A percentile compares a stretch with the other conserved stretches of the same genome.
Conservation (phyloP, 2,888 invertebrate species). For the Campoplex capitator region DNA sequence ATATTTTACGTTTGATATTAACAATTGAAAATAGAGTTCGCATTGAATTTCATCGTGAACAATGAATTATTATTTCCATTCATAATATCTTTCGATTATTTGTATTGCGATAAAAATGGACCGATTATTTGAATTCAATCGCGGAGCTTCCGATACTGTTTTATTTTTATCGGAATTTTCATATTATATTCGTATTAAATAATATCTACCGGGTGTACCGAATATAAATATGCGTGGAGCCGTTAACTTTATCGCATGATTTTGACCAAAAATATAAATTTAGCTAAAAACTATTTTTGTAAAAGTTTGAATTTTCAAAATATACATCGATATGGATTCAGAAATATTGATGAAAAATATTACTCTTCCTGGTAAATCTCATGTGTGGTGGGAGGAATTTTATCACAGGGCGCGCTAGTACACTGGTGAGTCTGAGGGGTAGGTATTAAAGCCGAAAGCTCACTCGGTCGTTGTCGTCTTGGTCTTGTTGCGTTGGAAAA, state of each 20-base stretch:
- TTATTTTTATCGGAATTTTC: no score
- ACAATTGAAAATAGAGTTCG: not conserved
- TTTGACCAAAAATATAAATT: no score
- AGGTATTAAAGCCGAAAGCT: constrained; percentile 57
- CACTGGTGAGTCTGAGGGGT: constrained; percentile 14
- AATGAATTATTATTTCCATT: not conserved
- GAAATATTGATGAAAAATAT: not conserved
- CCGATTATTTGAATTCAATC: no score
- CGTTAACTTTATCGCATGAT: no score
- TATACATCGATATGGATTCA: not conserved
- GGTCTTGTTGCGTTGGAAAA: constrained; percentile 52
- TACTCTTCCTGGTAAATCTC: constrained; percentile 15
- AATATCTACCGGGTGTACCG: no score
- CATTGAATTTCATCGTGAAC: not conserved
- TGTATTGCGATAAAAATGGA: not conserved
- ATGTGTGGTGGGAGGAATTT: constrained; percentile 28
- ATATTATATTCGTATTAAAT: no score
- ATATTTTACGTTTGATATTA: not conserved
- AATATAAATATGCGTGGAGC: no score
- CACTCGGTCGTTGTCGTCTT: constrained; percentile 33
- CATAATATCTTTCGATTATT: not conserved
- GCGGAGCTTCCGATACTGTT: no score
- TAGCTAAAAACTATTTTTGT: not conserved
- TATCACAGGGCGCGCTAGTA: not conserved
- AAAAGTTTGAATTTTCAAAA: not conserved